These are phyloP conservation scores for Syngnathoides biaculeatus DNA, from an alignment of 2,113 vertebrate species.

Conservation along the genomic window DNA sequence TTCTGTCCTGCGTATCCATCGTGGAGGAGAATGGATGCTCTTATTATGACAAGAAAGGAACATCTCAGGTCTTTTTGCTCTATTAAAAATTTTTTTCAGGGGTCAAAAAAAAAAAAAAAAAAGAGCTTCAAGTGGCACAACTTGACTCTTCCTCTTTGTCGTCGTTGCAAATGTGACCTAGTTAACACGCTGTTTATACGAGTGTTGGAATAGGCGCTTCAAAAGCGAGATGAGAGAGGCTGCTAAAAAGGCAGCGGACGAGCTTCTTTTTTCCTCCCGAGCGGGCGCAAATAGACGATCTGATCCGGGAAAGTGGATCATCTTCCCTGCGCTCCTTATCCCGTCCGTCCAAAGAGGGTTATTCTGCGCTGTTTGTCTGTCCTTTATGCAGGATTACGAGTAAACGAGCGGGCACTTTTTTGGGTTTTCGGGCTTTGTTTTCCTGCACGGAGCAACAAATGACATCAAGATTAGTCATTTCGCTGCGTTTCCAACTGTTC, in stretches of 20 bases:
- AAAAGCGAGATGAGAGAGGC: background rate
- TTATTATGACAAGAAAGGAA: background rate
- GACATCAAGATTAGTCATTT: background rate
- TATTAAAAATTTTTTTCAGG: too few species aligned
- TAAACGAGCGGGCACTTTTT: background rate
- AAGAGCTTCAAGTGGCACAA: background rate
- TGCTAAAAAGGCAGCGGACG: background rate
- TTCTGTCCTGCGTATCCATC: background rate
- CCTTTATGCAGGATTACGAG: background rate
- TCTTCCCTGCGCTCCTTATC: slow-evolving; percentile 30
- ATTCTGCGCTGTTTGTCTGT: slow-evolving; percentile 8
- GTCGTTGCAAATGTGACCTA: background rate
- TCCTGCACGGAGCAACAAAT: background rate
- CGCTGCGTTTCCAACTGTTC: too few species aligned
- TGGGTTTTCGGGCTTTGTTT: background rate
- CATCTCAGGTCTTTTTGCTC: background rate
- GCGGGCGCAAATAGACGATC: slow-evolving; percentile 34
- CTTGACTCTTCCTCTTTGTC: background rate
- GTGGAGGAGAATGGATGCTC: background rate
- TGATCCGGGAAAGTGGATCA: slow-evolving; percentile 39
- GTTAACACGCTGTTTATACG: background rate
- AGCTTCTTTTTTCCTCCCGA: slow-evolving; percentile 19
- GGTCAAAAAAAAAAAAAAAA: background rate
- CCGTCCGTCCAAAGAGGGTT: slow-evolving; percentile 3
- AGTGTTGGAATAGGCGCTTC: background rate